Base-by-base conservation (phyloP, 2,888 invertebrate species). In the Lycia hirtaria region DNA sequence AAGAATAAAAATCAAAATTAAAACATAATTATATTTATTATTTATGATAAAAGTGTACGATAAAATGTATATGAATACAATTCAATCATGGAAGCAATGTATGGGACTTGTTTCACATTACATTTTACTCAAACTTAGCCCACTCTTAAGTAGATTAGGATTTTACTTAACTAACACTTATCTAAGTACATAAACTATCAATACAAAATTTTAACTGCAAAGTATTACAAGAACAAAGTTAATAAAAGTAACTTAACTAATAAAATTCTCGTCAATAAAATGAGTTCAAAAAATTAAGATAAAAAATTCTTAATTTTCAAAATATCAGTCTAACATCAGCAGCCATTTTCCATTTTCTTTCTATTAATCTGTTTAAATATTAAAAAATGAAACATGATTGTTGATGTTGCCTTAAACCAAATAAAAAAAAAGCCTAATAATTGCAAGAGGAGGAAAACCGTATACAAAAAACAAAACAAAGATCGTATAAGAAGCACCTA, bases 61-160 rank as follows among this genome's bases (percentile, higher is more conserved):
- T 79, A 83, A 81, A 41, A 81, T 85, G 80, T 87, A 86, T 80
- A 85, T 79, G 82, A 83, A 86, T 88, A 88, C 78, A 84, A 79
- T 82, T 62, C 65, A 70, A 67, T 68, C 48, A 80, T 89, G 90
- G 90, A 91, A 91, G 90, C 90, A 85, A 84, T 76, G 71, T 76
- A 87, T 83, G 87, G 88, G 87, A 86, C 87, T 78, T 74, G 65
- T 73, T 69, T 71, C 41, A 68, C 68, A 74, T 73, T 64, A 72
- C 65, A 62, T 57, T 68, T 71, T 68, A 71, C 61, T 67, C 67
- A 10, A 58, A 37, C 66, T 68, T 68, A 26, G 41, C 60, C 61
- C 38, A 53, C 52, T 57, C 57, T 62, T 61, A 64, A 50, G 54
- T 64, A 56, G 59, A 41, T 48, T 65, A 67, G 65, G 65, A 69